Evolutionary conservation across 2,888 invertebrate species (phyloP).

Genomic region (Zootermopsis nevadensis): DNA sequence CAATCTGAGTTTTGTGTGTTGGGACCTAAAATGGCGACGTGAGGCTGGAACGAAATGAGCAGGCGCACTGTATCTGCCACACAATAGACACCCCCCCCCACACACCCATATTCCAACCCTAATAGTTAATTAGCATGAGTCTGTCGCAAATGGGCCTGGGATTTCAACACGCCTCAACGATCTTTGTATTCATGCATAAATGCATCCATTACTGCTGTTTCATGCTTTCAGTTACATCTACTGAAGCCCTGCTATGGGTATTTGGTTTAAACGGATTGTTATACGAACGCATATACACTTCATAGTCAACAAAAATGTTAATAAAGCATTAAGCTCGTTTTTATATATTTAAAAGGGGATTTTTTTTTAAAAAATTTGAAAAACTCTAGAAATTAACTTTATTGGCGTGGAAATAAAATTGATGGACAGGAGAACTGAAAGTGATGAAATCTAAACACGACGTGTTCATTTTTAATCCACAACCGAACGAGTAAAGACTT

Average conservation of each 20-base stretch:
- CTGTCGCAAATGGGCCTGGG: conserved; percentile 36
- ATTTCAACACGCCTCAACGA: conserved; percentile 24
- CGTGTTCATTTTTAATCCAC: conserved; percentile 12
- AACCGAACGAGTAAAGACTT: conserved; percentile 1
- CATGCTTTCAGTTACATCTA: background rate
- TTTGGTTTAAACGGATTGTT: conserved; percentile 16
- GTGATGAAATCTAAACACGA: background rate
- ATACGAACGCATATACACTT: conserved; percentile 7
- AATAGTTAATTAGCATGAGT: conserved; percentile 41
- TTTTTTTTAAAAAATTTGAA: background rate
- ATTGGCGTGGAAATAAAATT: conserved; percentile 36
- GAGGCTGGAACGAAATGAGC: conserved; percentile 17
- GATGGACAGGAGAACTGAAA: conserved; percentile 28
- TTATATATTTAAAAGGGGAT: conserved; percentile 13
- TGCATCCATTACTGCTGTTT: conserved; percentile 25
- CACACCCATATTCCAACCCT: background rate
- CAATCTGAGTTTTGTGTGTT: conserved; percentile 36
- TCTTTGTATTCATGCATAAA: conserved; percentile 38
- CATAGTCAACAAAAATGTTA: conserved; percentile 26
- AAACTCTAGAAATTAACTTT: conserved; percentile 24
- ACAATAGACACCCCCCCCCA: conserved; percentile 24
- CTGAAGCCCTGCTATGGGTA: background rate
- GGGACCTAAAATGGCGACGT: conserved; percentile 35
- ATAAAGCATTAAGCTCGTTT: background rate
- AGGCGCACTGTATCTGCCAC: background rate